Evolutionary conservation across 2,888 invertebrate genomes (phyloP), one percentile per base, ranked within the genome.

Genomic region (Cryptophagus acutangulus): DNA sequence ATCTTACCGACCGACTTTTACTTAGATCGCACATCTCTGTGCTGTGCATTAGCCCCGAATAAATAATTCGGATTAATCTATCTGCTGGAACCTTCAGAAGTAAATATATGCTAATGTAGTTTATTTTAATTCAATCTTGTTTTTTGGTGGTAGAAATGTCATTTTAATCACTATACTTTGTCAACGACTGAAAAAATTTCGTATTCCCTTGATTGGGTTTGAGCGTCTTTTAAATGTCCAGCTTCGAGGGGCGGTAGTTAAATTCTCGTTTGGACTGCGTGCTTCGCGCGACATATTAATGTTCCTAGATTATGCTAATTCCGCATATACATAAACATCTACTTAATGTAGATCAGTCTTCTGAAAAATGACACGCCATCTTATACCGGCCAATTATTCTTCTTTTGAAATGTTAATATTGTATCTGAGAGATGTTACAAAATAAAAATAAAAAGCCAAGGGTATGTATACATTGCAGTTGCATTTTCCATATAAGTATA

Each of bases 251-350:
- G 49, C 56, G 54, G 57, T 61, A 55, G 61, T 61, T 63, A 61
- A 59, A 61, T 50, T 59, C 61, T 59, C 55, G 51, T 59, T 58
- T 59, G 43, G 50, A 34, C 31, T 52, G 54, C 53, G 51, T 54
- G 54, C 45, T 48, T 54, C 55, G 56, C 56, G 54, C 55, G 51
- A 56, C 55, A 58, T 64, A 65, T 63, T 66, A 65, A 63, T 64
- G 62, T 56, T 53, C 48, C 55, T 58, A 63, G 64, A 67, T 66
- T 67, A 68, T 68, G 67, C 61, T 67, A 68, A 68, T 68, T 61
- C 60, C 45, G 55, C 58, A 59, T 63, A 63, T 67, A 66, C 65
- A 66, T 67, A 67, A 65, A 65, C 64, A 66, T 65, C 60, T 57
- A 65, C 62, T 66, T 66, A 65, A 65, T 65, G 65, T 58, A 59